Conservation (phyloP, 1,140 invertebrate genomes). For the Ridgeia piscesae region DNA sequence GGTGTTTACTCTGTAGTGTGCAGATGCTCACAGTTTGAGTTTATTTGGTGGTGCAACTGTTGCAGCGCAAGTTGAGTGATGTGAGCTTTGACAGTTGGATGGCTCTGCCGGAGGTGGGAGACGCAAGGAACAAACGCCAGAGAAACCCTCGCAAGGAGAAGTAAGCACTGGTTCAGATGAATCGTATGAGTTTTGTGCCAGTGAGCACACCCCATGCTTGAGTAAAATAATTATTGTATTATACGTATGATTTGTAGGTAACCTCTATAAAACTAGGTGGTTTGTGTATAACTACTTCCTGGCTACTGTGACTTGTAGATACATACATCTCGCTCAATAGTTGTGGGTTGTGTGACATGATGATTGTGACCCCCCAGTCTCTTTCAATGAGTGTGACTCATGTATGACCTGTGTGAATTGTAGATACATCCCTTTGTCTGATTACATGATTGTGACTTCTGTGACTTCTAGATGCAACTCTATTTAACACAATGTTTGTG, state of each 20-base stretch:
- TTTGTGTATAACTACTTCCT: no score
- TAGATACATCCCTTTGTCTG: conserved; percentile 86
- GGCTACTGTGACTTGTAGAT: background rate
- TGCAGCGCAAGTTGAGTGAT: conserved; percentile 71
- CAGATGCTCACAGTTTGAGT: no score
- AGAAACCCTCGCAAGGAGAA: conserved; percentile 92
- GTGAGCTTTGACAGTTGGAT: conserved; percentile 95
- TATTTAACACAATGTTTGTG: conserved; percentile 2
- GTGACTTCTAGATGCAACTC: background rate
- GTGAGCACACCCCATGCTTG: background rate
- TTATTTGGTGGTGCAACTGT: background rate
- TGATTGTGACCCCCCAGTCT: conserved; percentile 92
- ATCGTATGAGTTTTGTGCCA: background rate
- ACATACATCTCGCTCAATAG: background rate
- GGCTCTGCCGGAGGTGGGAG: conserved; percentile 96
- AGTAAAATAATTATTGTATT: background rate
- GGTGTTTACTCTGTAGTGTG: no score
- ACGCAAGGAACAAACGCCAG: conserved; percentile 96
- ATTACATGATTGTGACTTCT: conserved; percentile 77
- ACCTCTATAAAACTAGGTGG: no score
- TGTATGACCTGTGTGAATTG: background rate
- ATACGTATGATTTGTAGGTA: no score
- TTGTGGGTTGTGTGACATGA: conserved; percentile 31
- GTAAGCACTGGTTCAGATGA: conserved; percentile 45
- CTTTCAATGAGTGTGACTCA: conserved; percentile 76